Conservation (phyloP, 2,888 invertebrate species). For the Euzophera pinguis region DNA sequence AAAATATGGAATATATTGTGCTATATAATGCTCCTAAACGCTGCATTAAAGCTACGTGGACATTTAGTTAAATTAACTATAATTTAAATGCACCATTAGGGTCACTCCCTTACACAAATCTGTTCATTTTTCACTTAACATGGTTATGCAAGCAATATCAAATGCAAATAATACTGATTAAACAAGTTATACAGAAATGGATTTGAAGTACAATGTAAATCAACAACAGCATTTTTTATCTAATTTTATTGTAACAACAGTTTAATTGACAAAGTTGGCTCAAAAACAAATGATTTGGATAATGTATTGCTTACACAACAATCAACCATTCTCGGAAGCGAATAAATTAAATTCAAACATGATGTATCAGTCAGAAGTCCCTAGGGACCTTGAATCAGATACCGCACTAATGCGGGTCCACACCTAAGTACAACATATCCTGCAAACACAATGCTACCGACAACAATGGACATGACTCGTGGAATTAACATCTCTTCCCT, state of each 20-base stretch:
- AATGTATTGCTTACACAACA: slow-evolving; percentile 63
- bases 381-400: slow-evolving; percentile 33
- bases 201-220: slow-evolving; percentile 25
- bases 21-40: slow-evolving; percentile 57
- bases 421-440: slow-evolving; percentile 51
- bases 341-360: slow-evolving; percentile 40
- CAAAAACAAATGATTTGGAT: slow-evolving; percentile 22
- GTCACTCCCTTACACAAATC: slow-evolving; percentile 43
- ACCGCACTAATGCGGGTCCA: slow-evolving; percentile 39
- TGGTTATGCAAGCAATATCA: slow-evolving; percentile 65
- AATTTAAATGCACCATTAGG: slow-evolving; percentile 75
- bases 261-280: slow-evolving; percentile 57
- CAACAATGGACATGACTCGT: slow-evolving; percentile 43
- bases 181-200: slow-evolving; percentile 40
- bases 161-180: slow-evolving; percentile 55
- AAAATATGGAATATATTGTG: slow-evolving; percentile 65
- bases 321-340: slow-evolving; percentile 33
- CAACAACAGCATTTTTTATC: slow-evolving; percentile 19
- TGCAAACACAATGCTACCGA: slow-evolving; percentile 46
- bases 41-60: slow-evolving; percentile 71
- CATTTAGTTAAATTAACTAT: slow-evolving; percentile 72
- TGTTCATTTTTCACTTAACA: slow-evolving; percentile 35
- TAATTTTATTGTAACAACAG: slow-evolving; percentile 7
- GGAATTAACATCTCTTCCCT: slow-evolving; percentile 31
- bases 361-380: slow-evolving; percentile 34